These are phyloP conservation scores for Agriopis marginaria DNA, from an alignment of 2,888 invertebrate genomes.

Conservation along the genomic window DNA sequence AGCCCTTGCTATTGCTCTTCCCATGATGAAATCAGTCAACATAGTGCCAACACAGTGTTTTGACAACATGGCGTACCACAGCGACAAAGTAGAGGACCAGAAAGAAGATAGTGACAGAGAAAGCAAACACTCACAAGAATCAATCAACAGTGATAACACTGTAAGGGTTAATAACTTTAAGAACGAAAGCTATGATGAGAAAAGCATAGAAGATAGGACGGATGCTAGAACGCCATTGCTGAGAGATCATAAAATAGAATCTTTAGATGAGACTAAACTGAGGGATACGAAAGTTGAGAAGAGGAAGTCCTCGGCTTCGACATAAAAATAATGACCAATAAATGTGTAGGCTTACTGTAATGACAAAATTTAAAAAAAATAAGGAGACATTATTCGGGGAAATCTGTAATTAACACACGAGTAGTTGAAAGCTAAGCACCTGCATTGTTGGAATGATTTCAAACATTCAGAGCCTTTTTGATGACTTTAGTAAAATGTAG, in stretches of 20 bases:
- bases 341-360: slow-evolving; percentile 8
- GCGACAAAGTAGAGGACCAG: slow-evolving; percentile 67
- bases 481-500: slow-evolving; percentile 33
- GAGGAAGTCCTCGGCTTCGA: slow-evolving; percentile 81
- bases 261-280: slow-evolving; percentile 78
- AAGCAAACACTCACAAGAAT: slow-evolving; percentile 70
- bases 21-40: slow-evolving; percentile 87
- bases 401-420: slow-evolving; percentile 10
- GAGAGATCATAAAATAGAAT: slow-evolving; percentile 81
- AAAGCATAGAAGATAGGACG: slow-evolving; percentile 69
- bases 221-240: slow-evolving; percentile 79
- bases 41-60: slow-evolving; percentile 81
- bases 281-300: slow-evolving; percentile 79
- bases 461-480: slow-evolving; percentile 40
- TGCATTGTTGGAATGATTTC: slow-evolving; percentile 33
- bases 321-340: slow-evolving; percentile 74
- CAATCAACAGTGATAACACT: slow-evolving; percentile 72
- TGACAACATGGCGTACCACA: slow-evolving; percentile 82
- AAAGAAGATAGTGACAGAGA: slow-evolving; percentile 55
- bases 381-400: slow-evolving; percentile 16
- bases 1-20: slow-evolving; percentile 87
- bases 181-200: slow-evolving; percentile 73
- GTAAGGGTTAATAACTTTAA: slow-evolving; percentile 73
- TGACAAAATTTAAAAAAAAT: slow-evolving; percentile 9
- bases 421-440: slow-evolving; percentile 21